phyloP scores from a whole-genome alignment of 2,113 vertebrate genomes.

The Felis chaus region DNA sequence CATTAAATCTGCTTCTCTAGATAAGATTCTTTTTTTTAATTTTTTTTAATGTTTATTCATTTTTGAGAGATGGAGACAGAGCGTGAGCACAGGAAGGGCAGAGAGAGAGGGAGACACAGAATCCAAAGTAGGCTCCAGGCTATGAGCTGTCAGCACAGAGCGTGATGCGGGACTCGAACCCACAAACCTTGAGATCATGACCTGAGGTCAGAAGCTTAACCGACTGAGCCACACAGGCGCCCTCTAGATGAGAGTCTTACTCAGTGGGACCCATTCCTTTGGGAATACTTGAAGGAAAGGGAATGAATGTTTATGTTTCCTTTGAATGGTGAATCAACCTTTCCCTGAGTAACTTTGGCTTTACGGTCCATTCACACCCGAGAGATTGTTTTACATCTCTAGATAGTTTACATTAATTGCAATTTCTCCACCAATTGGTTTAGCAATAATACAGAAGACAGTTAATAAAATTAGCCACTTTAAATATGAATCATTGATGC shows the following conservation, averaged over 20 bases:
- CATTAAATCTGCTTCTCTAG: background rate
- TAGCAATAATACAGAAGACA: background rate
- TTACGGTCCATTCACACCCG: background rate
- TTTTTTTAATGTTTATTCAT: too few species aligned
- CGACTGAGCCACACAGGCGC: too few species aligned
- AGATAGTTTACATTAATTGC: background rate
- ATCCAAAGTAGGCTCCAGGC: too few species aligned
- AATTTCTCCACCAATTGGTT: background rate
- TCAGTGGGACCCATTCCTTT: background rate
- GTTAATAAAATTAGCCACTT: conserved; percentile 1
- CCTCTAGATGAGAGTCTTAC: background rate
- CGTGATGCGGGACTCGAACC: too few species aligned
- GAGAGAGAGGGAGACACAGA: too few species aligned
- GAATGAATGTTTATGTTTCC: background rate
- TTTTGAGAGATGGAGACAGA: too few species aligned
- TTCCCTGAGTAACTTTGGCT: conserved; percentile 22
- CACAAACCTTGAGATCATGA: too few species aligned
- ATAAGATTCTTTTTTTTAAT: background rate
- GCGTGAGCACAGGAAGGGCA: too few species aligned
- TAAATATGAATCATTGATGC: background rate
- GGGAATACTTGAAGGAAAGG: background rate
- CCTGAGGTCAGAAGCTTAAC: too few species aligned
- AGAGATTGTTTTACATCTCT: conserved; percentile 14
- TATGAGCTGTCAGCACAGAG: too few species aligned
- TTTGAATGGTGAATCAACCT: background rate